phyloP scores from a whole-genome alignment of 2,113 vertebrate genomes.

The Rhinolophus ferrumequinum region DNA sequence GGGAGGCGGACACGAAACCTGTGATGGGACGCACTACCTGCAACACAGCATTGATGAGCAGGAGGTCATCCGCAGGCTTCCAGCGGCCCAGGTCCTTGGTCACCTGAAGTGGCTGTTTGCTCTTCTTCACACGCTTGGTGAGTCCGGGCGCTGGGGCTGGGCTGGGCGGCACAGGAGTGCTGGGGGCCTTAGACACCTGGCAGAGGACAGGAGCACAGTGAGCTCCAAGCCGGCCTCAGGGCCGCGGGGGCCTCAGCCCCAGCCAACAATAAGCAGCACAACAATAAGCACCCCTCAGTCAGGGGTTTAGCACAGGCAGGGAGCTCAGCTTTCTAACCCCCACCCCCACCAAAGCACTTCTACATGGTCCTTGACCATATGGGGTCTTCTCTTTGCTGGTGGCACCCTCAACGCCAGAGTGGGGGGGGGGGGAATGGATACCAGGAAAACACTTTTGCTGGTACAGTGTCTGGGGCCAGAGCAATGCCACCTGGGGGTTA shows the following conservation, averaged over 20 bases:
- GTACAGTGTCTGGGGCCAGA: constrained; percentile 71
- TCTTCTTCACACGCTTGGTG: constrained; percentile 96
- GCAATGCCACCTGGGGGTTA: constrained; percentile 81
- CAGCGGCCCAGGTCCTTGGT: constrained; percentile 96
- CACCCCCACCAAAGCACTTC: background rate
- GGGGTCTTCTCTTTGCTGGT: constrained; percentile 67
- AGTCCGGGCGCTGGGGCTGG: constrained; percentile 90
- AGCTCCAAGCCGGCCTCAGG: background rate
- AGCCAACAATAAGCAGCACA: background rate
- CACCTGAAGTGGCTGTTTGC: constrained; percentile 95
- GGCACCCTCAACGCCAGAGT: constrained; percentile 25
- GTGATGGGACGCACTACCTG: constrained; percentile 87
- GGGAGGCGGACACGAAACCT: background rate
- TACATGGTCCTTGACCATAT: constrained; percentile 21
- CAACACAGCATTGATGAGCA: constrained; percentile 95
- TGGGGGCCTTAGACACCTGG: constrained; percentile 92
- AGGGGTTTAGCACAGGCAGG: background rate
- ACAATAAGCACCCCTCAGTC: constrained; percentile 21
- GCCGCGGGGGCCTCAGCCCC: background rate
- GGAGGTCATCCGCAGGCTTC: constrained; percentile 95
- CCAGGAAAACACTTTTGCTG: constrained; percentile 73
- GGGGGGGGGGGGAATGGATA: constrained; percentile 46
- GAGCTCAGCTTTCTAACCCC: constrained; percentile 45
- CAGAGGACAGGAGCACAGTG: background rate
- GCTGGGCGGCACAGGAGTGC: constrained; percentile 88